Conservation (phyloP, 2,888 invertebrate genomes). For the Belgica antarctica region DNA sequence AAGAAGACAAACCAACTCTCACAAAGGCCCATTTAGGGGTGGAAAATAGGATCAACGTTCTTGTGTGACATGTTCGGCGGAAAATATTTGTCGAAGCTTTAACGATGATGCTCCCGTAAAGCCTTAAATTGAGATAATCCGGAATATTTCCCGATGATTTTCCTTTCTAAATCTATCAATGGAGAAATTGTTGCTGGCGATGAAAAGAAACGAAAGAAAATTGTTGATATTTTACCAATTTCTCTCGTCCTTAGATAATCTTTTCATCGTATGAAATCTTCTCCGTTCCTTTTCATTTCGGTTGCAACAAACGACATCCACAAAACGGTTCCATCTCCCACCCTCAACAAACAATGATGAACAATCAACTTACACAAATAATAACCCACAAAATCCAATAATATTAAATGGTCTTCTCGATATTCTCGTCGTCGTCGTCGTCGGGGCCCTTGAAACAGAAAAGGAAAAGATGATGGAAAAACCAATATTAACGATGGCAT, state of each 20-base stretch:
- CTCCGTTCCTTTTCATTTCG: not conserved
- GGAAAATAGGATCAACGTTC: conserved; percentile 17
- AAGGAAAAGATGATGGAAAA: not conserved
- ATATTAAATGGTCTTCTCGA: conserved; percentile 41
- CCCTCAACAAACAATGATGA: conserved; percentile 37
- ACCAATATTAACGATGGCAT: not conserved
- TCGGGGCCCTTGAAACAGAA: conserved; percentile 2
- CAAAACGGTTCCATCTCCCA: not conserved
- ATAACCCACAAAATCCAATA: conserved; percentile 44
- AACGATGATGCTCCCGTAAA: not conserved
- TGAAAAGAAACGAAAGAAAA: conserved; percentile 31
- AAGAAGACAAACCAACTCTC: not conserved
- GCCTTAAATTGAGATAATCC: conserved; percentile 9
- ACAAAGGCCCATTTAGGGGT: not conserved
- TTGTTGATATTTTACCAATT: conserved; percentile 42
- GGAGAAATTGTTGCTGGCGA: conserved; percentile 20
- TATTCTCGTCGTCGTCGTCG: conserved; percentile 8
- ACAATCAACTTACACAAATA: conserved; percentile 44
- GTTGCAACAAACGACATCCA: conserved; percentile 2
- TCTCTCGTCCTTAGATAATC: conserved; percentile 37
- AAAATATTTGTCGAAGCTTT: conserved; percentile 41
- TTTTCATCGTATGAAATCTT: conserved; percentile 36
- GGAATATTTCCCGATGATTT: not conserved
- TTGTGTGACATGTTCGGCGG: not conserved
- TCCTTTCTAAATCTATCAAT: not conserved